phyloP scores from a whole-genome alignment of 2,888 invertebrate genomes.

The Pomacea canaliculata region DNA sequence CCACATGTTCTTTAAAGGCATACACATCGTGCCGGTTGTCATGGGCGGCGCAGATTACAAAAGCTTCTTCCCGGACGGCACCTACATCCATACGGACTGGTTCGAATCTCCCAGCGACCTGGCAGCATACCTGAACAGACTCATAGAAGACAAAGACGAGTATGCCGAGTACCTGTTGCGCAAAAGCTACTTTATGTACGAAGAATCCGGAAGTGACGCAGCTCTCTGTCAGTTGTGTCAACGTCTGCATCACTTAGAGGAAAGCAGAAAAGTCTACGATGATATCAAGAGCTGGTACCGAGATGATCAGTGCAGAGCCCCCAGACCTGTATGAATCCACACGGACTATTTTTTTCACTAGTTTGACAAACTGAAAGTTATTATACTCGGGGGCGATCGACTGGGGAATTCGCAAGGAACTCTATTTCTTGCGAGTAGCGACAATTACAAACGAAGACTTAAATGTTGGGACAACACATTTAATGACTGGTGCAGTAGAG shows the following conservation, averaged over 20 bases:
- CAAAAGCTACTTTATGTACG: slow-evolving; percentile 16
- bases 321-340: slow-evolving; percentile 2
- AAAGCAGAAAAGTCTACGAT: background rate
- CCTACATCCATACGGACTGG: slow-evolving; percentile 25
- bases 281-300: slow-evolving; percentile 24
- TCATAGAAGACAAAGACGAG: slow-evolving; percentile 20
- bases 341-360: too few relatives aligned
- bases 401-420: too few relatives aligned
- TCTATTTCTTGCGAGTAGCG: too few relatives aligned
- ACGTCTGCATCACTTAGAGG: slow-evolving; percentile 13
- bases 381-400: too few relatives aligned
- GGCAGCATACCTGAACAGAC: slow-evolving; percentile 20
- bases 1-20: slow-evolving; percentile 15
- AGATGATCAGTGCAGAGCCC: slow-evolving; percentile 18
- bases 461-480: too few relatives aligned
- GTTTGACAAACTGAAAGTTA: too few relatives aligned
- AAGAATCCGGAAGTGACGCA: slow-evolving; percentile 3
- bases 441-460: too few relatives aligned
- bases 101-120: slow-evolving; percentile 24
- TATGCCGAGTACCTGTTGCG: slow-evolving; percentile 25
- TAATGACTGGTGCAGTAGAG: too few relatives aligned
- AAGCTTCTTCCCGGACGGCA: slow-evolving; percentile 24
- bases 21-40: slow-evolving; percentile 33
- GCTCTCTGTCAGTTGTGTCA: slow-evolving; percentile 25
- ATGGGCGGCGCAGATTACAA: slow-evolving; percentile 35